Percentiles rank a stretch among this genome's conserved stretches.
phyloP scores from a whole-genome alignment of 2,113 vertebrate species.

The Podarcis raffonei region DNA sequence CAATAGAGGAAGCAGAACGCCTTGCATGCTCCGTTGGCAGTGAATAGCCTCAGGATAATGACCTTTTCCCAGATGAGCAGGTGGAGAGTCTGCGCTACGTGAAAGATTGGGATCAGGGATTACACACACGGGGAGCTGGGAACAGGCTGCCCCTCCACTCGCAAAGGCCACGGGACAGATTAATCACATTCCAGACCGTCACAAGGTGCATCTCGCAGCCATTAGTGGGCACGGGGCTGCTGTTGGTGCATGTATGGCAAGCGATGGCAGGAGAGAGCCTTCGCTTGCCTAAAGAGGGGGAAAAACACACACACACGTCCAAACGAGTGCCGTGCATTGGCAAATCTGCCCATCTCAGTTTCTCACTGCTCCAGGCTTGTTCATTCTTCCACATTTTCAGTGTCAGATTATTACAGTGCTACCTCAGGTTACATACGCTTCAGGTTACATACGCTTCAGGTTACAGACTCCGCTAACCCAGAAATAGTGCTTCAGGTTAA shows the following conservation, averaged over 20 bases:
- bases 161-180: conserved; percentile 61
- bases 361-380: too few species aligned
- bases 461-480: too few species aligned
- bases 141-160: conserved; percentile 63
- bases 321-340: background rate
- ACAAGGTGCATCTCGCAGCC: conserved; percentile 45
- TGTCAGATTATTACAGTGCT: too few species aligned
- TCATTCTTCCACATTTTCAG: too few species aligned
- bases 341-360: background rate
- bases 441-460: too few species aligned
- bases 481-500: too few species aligned
- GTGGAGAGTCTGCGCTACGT: conserved; percentile 66
- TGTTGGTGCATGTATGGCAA: background rate
- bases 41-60: conserved; percentile 71
- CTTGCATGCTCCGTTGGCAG: conserved; percentile 72
- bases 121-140: conserved; percentile 62
- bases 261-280: conserved; percentile 31
- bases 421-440: too few species aligned
- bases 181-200: conserved; percentile 65
- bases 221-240: background rate
- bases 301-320: background rate
- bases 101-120: conserved; percentile 49
- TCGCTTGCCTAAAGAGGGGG: background rate
- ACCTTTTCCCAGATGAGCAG: conserved; percentile 70
- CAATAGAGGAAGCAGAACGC: conserved; percentile 63